These are phyloP conservation scores for Varecia variegata DNA, from an alignment of 2,797 vertebrate genomes.

Conservation along the genomic window DNA sequence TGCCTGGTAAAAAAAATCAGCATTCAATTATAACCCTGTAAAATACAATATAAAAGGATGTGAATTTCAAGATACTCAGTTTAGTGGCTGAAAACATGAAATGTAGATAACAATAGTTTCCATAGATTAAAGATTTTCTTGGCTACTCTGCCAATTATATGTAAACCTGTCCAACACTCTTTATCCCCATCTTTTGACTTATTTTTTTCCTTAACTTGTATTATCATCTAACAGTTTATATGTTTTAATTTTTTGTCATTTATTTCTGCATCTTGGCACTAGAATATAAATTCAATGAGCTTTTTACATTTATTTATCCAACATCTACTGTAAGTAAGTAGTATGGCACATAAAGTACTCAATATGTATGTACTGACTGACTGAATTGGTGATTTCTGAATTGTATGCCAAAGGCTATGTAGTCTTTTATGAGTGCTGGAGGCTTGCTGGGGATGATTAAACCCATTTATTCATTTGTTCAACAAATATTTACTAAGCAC, in stretches of 20 bases:
- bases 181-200: not conserved
- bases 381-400: not conserved
- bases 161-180: not conserved
- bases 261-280: not conserved
- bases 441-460: slow-evolving; percentile 22
- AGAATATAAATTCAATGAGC: not conserved
- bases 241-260: not conserved
- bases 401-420: not conserved
- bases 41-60: not conserved
- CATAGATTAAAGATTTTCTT: not conserved
- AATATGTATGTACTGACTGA: not conserved
- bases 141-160: not conserved
- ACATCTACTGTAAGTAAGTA: not conserved
- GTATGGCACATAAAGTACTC: not conserved
- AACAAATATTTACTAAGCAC: slow-evolving; percentile 41
- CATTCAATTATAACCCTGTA: not conserved
- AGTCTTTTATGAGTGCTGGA: not conserved
- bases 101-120: not conserved
- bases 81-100: not conserved
- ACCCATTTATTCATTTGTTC: slow-evolving; percentile 35
- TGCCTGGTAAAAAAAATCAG: not conserved
- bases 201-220: not conserved
- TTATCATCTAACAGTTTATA: not conserved
- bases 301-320: not conserved
- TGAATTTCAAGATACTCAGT: not conserved